phyloP scores from a whole-genome alignment of 2,888 invertebrate species.

The Hanleya hanleyi region DNA sequence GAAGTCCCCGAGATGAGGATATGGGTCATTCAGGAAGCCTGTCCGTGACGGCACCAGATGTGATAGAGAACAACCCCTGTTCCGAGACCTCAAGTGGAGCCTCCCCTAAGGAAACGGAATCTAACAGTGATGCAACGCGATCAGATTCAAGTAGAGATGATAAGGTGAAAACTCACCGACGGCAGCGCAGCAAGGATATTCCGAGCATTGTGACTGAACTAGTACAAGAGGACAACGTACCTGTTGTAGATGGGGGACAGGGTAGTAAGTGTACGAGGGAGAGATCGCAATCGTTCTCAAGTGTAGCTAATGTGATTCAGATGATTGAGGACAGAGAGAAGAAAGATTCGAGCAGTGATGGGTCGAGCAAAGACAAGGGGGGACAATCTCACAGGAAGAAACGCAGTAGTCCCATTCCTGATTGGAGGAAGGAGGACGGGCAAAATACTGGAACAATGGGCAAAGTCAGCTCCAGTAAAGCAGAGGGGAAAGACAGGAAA shows the following conservation, averaged over 20 bases:
- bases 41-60: neutral
- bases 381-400: too few species aligned
- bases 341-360: neutral
- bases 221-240: too few species aligned
- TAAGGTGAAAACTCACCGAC: constrained; percentile 51
- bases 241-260: neutral
- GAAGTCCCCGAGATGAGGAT: neutral
- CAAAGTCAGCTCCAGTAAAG: neutral
- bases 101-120: neutral
- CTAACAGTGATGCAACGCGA: neutral
- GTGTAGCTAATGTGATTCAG: neutral
- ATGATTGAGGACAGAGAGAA: neutral
- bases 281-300: neutral
- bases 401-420: too few species aligned
- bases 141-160: too few species aligned
- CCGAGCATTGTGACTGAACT: constrained; percentile 24
- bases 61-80: too few species aligned
- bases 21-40: neutral
- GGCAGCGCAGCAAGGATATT: constrained; percentile 46
- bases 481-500: neutral
- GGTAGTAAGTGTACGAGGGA: neutral
- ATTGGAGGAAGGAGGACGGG: too few species aligned
- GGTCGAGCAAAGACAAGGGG: too few species aligned
- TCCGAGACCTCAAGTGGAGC: neutral
- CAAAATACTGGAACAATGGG: too few species aligned